These are phyloP conservation scores for Avahi laniger DNA, from an alignment of 2,797 vertebrate species.

Conservation along the genomic window DNA sequence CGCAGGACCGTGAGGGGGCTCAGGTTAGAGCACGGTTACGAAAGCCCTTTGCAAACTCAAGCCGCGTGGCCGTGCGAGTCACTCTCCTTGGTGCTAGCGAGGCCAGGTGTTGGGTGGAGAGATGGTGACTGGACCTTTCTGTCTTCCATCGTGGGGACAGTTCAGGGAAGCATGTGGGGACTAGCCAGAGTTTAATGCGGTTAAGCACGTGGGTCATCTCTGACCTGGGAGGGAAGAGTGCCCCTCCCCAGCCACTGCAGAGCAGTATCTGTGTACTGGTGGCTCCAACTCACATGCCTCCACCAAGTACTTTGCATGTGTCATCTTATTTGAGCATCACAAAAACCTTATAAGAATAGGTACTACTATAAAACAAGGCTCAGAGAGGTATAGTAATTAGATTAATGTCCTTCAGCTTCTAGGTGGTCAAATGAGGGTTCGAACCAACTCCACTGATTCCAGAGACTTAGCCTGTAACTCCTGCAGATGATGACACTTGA, in stretches of 20 bases:
- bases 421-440: neutral
- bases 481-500: neutral
- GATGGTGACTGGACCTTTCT: neutral
- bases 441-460: neutral
- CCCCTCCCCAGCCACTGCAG: neutral
- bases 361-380: neutral
- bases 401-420: neutral
- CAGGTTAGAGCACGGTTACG: neutral
- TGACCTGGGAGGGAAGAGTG: neutral
- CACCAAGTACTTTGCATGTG: neutral
- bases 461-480: neutral
- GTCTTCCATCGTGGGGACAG: neutral
- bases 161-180: neutral
- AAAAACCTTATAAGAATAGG: neutral
- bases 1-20: neutral
- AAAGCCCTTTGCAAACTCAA: neutral
- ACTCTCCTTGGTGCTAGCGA: neutral
- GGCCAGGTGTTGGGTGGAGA: neutral
- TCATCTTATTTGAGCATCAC: neutral
- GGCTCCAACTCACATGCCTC: neutral
- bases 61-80: too few relatives aligned
- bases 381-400: neutral
- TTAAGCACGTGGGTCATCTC: neutral
- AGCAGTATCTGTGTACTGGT: neutral
- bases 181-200: neutral